Percentiles rank a stretch among this genome's conserved stretches.
Evolutionary conservation across 2,888 invertebrate genomes (phyloP).

Genomic region (Microplitis manilae): DNA sequence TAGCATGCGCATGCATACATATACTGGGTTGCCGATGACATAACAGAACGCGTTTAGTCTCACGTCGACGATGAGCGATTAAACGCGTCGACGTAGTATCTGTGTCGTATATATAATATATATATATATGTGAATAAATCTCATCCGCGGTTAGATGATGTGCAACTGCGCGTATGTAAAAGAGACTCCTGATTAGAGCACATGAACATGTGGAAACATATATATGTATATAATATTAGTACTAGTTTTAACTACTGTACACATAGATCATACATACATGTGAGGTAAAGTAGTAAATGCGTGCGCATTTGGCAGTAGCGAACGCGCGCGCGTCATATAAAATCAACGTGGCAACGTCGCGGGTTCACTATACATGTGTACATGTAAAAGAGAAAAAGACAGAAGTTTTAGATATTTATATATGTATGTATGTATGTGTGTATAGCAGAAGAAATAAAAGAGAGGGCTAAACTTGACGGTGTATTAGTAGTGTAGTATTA

Average conservation of each 20-base stretch:
- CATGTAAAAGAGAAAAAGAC: conserved; percentile 44
- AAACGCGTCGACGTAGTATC: conserved; percentile 41
- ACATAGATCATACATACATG: conserved; percentile 3
- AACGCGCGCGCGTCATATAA: conserved; percentile 20
- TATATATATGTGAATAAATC: neutral
- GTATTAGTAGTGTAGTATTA: neutral
- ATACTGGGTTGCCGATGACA: conserved; percentile 45
- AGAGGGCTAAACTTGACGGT: conserved; percentile 18
- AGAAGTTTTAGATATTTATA: neutral
- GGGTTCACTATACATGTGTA: conserved; percentile 31
- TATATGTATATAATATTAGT: neutral
- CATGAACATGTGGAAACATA: conserved; percentile 21
- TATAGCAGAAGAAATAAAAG: neutral
- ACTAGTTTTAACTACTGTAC: neutral
- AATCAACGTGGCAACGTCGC: conserved; percentile 60
- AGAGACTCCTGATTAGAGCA: conserved; percentile 27
- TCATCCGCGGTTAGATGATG: conserved; percentile 1
- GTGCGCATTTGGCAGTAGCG: conserved; percentile 17
- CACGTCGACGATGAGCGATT: conserved; percentile 51
- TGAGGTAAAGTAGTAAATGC: neutral
- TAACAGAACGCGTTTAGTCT: conserved; percentile 51
- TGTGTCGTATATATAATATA: conserved; percentile 16
- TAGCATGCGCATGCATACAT: conserved; percentile 24
- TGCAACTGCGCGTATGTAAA: conserved; percentile 25
- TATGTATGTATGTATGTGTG: too few relatives aligned